These are phyloP conservation scores for Tachina lurida DNA, from an alignment of 2,888 invertebrate genomes.

Conservation along the genomic window DNA sequence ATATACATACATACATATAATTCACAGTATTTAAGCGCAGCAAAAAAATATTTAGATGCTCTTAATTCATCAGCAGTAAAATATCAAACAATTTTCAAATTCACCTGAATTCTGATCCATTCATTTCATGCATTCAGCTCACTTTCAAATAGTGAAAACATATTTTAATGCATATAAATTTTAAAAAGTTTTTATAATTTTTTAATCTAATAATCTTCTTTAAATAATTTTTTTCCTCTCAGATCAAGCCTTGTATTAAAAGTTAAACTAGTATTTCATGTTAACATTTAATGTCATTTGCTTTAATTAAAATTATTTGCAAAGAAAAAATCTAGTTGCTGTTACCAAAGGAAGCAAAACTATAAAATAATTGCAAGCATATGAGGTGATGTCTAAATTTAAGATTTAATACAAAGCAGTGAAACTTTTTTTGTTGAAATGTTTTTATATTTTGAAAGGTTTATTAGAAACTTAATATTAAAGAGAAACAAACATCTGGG, in stretches of 20 bases:
- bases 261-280: slow-evolving; percentile 4
- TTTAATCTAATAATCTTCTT: slow-evolving; percentile 33
- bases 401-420: not conserved
- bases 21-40: not conserved
- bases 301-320: slow-evolving; percentile 9
- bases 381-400: not conserved
- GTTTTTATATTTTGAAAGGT: not conserved
- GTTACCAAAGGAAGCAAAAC: not conserved
- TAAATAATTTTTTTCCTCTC: slow-evolving; percentile 17
- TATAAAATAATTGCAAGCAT: not conserved
- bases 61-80: no score
- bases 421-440: not conserved
- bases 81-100: no score
- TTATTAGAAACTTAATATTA: no score
- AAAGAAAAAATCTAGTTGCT: slow-evolving; percentile 8
- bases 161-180: not conserved
- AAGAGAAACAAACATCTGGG: no score
- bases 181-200: not conserved
- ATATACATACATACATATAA: not conserved
- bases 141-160: not conserved
- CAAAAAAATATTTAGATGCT: not conserved
- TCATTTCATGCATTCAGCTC: no score
- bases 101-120: no score
- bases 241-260: not conserved
- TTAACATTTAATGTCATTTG: slow-evolving; percentile 19